Evolutionary conservation across 2,113 vertebrate species (phyloP).

Genomic region (Mastomys natalensis): DNA sequence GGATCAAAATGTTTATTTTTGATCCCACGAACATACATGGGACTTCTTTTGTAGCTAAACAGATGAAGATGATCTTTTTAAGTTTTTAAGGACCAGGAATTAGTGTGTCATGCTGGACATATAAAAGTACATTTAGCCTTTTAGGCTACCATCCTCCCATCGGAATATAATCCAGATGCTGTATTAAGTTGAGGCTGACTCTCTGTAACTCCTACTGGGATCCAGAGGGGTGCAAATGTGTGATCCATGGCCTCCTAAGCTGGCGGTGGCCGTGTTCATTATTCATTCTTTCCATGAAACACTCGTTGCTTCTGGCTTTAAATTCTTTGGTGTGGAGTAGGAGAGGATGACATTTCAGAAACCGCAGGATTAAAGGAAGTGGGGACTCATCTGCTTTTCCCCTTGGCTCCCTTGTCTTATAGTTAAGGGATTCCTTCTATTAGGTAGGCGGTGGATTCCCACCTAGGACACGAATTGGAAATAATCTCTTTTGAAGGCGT

Average conservation of each 20-base stretch:
- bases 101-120: not conserved
- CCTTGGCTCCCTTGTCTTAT: not conserved
- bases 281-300: not conserved
- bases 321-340: not conserved
- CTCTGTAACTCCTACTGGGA: not conserved
- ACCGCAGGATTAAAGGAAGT: not conserved
- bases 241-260: not conserved
- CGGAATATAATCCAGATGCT: slow-evolving; percentile 1
- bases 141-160: not conserved
- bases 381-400: not conserved
- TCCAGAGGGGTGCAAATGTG: not conserved
- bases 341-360: not conserved
- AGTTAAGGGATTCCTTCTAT: not conserved
- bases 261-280: not conserved
- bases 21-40: not conserved
- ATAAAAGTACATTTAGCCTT: not conserved
- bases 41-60: slow-evolving; percentile 5
- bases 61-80: not conserved
- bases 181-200: not conserved
- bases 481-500: not conserved
- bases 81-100: slow-evolving; percentile 44
- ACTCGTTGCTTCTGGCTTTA: not conserved
- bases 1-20: not conserved
- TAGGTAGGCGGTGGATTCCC: not conserved
- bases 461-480: not conserved